Evolutionary conservation across 2,888 invertebrate species (phyloP).

Genomic region (Apamea anceps): DNA sequence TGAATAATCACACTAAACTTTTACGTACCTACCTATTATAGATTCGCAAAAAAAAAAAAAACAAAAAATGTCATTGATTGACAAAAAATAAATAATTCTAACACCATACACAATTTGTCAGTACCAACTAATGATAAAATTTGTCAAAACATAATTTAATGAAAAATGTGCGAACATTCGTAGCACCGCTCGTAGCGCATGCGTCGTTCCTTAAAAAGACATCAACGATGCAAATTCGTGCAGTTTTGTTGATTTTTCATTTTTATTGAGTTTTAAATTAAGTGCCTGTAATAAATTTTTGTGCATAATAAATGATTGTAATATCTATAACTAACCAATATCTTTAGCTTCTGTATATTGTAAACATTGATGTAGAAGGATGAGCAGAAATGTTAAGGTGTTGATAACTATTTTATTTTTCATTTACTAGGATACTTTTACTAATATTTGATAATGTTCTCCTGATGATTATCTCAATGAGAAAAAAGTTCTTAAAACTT

Average conservation of each 20-base stretch:
- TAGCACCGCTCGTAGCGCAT: conserved; percentile 49
- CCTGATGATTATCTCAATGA: neutral
- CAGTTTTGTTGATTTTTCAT: conserved; percentile 10
- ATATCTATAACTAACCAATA: neutral
- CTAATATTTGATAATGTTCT: neutral
- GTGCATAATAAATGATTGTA: neutral
- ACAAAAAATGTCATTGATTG: conserved; percentile 32
- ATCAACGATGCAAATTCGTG: conserved; percentile 69
- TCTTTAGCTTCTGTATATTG: neutral
- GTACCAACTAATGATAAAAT: conserved; percentile 16
- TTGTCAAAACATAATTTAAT: conserved; percentile 29
- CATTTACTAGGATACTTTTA: too few species aligned
- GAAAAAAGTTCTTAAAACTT: neutral
- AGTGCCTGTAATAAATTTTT: neutral
- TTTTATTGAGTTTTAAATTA: conserved; percentile 18
- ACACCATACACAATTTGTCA: conserved; percentile 14
- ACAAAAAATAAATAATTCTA: conserved; percentile 34
- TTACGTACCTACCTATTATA: neutral
- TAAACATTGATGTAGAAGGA: neutral
- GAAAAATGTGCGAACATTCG: conserved; percentile 25
- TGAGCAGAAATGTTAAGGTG: neutral
- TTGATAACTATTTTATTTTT: neutral
- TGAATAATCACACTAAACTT: neutral
- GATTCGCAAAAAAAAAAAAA: neutral
- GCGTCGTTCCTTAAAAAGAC: conserved; percentile 71